Base-by-base conservation (phyloP, 1,140 invertebrate species). In the Cotesia glomerata region DNA sequence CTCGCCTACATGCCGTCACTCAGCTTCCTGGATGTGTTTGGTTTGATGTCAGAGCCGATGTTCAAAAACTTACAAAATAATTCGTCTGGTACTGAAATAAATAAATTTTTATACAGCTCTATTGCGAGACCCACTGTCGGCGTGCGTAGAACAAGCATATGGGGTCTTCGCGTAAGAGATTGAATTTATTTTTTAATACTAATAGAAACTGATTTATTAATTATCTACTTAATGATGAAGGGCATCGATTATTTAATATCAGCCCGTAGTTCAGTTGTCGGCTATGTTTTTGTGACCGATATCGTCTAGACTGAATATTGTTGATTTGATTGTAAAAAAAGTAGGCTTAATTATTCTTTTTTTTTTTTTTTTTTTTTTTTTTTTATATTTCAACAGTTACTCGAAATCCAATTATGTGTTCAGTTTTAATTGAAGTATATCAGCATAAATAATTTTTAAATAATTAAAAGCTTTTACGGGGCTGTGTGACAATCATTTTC, bases 51-150 rank as follows among this genome's bases (percentile, higher is more conserved):
- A 13, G 90, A 90, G 64, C 85, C 85, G 1, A 87, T 89, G 1
- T 78, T 93, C 0, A 85, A 84, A 71, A 88, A 89, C 0, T 84
- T 95, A 32, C 84, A 90, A 71, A 80, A 88, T 35, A 89, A 85
- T 75, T 88, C 88, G 61, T 77, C 79, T 4, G 77, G 83, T 56
- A 88, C 92, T 16, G 87, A 90, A 79, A 88, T 94, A 34, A 94
- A 94, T 80, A 90, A 91, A 78, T 91, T 89, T 76, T 88, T 89
- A 69, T 94, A 93, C 85, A 95, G 95, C 76, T 93, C 92, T 1
- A 91, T 97, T 26, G 95, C 95, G 0, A 86, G 96, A 39, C 96
- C 96, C 0, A 97, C 95, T 0, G 94, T 96, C 9, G 95, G 95
- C 1, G 90, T 92, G 11, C 86, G 92, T 76, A 88, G 95, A 77